Evolutionary conservation across 2,888 invertebrate genomes (phyloP), one percentile per base, ranked within the genome.

Genomic region (Aspidiotus destructor): DNA sequence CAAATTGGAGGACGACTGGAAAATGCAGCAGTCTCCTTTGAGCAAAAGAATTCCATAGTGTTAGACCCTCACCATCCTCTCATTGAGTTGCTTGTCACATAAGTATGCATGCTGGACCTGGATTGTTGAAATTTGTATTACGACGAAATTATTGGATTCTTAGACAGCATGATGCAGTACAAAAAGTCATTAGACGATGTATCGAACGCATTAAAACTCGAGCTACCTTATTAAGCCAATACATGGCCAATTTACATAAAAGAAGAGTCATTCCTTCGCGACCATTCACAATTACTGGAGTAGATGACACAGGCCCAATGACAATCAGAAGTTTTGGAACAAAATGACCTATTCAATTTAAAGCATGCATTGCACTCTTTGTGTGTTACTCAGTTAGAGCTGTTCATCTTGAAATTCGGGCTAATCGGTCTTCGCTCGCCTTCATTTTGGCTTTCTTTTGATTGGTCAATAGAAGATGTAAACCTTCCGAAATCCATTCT

Each of bases 171-270:
- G 16, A 42, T 2, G 57, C 41, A 10, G 15, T 58, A 28, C 15
- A n/a, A 48, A 28, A 44, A 41, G 55, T 41, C n/a, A 44, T 48
- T 16, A 1, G 9, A 10, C 2, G 48, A 15, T 62, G 62, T 62
- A 2, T n/a, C 7, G 15, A 8, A 5, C 48, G 62, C 44, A 48
- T 9, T 40, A 9, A 10, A 8, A n/a, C n/a, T 13, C 28, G 40
- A 54, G 55, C 55, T 10, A 6, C 13, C 9, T n/a, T 13, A 10
- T 10, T 44, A 15, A 15, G 16, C 8, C 72, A 73, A 54, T 8
- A 72, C 8, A 75, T 75, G 75, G 75, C 73, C 15, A 63, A 73
- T 57, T 70, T 75, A 58, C 75, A 75, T 5, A 53, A 28, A 40
- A 41, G 41, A 8, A 15, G 73, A 54, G 71, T 72, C 2, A 62